Evolutionary conservation across 1,140 invertebrate genomes (phyloP), one percentile per base, ranked within the genome.

Genomic region (Pentalonia nigronervosa): DNA sequence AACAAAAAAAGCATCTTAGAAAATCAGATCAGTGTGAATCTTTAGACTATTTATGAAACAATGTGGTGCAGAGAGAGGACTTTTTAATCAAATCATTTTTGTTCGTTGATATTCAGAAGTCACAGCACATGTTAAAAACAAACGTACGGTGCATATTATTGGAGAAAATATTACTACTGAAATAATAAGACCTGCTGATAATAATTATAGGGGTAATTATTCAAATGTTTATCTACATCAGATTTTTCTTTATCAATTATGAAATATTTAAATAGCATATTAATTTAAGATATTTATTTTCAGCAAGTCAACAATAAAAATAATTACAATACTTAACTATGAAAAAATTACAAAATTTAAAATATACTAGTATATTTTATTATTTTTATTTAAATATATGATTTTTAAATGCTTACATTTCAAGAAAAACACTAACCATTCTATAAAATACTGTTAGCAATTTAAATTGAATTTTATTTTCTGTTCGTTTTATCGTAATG

Each of bases 391-490:
- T 60, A 60, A 0, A 30, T 67, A 14, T 67, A 67, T 67, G 0
- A 9, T 8, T 56, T 56, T 9, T 60, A 60, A 25, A 67, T 76
- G 3, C 1, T 14, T n/a, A n/a, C 30, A n/a, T 30, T 76, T 76
- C 7, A n/a, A 76, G n/a, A n/a, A 76, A 53, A 76, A 76, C 60
- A 76, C n/a, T 20, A n/a, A 76, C 60, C 14, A 17, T 76, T 76
- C 14, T 6, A 17, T 11, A 76, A 20, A 76, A 34, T n/a, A 14
- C 14, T 76, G 30, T 76, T 76, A n/a, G n/a, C 60, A 76, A 76
- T 76, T 76, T 76, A n/a, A 76, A 76, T 76, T 76, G 60, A 76
- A n/a, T 67, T 67, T 67, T 67, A 67, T 67, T 67, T 67, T 67
- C 60, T 67, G 30, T 67, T n/a, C 30, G 30, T n/a, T 67, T 14